Evolutionary conservation across 2,888 invertebrate genomes (phyloP).

Genomic region (Drymonia ruficornis): DNA sequence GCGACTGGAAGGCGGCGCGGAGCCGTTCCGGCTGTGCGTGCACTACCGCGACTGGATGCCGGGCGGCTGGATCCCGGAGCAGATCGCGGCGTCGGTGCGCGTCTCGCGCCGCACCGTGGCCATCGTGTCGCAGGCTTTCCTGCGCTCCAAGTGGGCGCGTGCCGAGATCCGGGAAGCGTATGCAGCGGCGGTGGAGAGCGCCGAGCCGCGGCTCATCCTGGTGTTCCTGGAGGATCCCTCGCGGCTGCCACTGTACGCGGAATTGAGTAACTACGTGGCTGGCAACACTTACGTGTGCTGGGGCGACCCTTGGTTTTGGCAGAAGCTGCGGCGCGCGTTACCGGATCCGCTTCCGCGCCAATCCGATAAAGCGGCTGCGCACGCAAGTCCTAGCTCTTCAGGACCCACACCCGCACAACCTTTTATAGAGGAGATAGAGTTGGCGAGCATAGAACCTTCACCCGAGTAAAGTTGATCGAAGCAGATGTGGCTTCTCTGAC

Average conservation of each 20-base stretch:
- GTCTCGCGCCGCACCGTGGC: conserved; percentile 8
- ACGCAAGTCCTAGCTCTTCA: too few relatives aligned
- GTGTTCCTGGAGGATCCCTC: conserved; percentile 74
- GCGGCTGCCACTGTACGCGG: neutral
- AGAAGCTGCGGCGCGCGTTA: too few relatives aligned
- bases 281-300: too few relatives aligned
- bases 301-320: too few relatives aligned
- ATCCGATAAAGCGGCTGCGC: too few relatives aligned
- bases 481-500: too few relatives aligned
- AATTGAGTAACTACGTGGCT: too few relatives aligned
- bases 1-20: conserved; percentile 13
- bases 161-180: conserved; percentile 86
- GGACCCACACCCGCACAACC: too few relatives aligned
- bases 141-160: conserved; percentile 38
- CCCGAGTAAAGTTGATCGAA: too few relatives aligned
- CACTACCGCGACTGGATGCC: conserved; percentile 86
- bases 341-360: too few relatives aligned
- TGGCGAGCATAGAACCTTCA: too few relatives aligned
- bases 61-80: conserved; percentile 89
- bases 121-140: conserved; percentile 13
- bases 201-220: conserved; percentile 60
- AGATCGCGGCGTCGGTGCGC: conserved; percentile 71
- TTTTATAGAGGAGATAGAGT: too few relatives aligned
- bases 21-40: conserved; percentile 12
- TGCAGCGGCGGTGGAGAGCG: conserved; percentile 63